A percentile compares a stretch with the other conserved stretches of the same genome.
Evolutionary conservation across 2,888 invertebrate species (phyloP).

Genomic region (Pterostichus niger): DNA sequence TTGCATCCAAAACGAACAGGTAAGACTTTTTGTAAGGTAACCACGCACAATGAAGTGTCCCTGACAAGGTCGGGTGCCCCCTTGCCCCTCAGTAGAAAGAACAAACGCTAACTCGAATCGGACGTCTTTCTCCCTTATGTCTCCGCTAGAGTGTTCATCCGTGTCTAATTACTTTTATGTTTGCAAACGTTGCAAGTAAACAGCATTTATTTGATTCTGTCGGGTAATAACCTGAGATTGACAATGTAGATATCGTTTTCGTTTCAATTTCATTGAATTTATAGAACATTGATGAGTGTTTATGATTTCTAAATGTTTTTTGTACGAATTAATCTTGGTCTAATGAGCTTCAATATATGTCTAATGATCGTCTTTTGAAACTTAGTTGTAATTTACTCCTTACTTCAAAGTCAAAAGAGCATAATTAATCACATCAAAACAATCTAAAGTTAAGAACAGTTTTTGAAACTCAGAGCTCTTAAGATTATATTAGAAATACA

Average conservation of each 20-base stretch:
- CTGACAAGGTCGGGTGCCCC: conserved; percentile 57
- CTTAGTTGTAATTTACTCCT: no score
- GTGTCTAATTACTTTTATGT: conserved; percentile 62
- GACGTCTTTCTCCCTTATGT: conserved; percentile 26
- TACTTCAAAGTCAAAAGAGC: no score
- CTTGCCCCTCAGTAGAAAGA: neutral
- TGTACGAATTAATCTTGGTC: neutral
- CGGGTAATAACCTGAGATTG: conserved; percentile 23
- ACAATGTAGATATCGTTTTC: neutral
- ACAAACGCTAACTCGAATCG: conserved; percentile 13
- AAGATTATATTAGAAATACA: no score
- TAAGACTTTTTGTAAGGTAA: conserved; percentile 60
- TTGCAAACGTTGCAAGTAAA: conserved; percentile 47
- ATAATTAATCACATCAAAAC: no score
- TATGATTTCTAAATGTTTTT: neutral
- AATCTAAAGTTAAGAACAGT: no score
- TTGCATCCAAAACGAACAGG: conserved; percentile 35
- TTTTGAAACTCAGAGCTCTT: no score
- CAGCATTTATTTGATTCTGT: conserved; percentile 16
- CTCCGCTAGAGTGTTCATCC: conserved; percentile 28
- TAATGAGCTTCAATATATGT: neutral
- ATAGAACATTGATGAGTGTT: neutral
- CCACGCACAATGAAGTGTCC: conserved; percentile 56
- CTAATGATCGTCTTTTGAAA: no score
- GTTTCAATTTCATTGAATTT: conserved; percentile 12